Percentiles rank a stretch among this genome's conserved stretches.
Evolutionary conservation across 2,113 vertebrate genomes (phyloP).

Genomic region (Ailuropoda melanoleuca): DNA sequence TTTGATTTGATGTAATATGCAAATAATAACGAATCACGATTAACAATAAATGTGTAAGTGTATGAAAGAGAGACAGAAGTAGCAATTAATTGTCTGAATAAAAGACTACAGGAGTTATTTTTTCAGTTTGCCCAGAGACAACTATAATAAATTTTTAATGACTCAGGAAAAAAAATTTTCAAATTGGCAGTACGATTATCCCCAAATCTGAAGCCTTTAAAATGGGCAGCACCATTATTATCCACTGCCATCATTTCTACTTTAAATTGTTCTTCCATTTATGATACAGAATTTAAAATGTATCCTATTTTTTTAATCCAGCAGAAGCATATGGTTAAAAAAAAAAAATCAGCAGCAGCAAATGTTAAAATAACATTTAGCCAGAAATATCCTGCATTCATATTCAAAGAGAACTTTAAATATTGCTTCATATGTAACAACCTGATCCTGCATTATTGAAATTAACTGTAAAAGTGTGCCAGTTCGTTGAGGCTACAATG

Average conservation of each 20-base stretch:
- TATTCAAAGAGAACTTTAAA: constrained; percentile 80
- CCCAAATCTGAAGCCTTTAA: constrained; percentile 15
- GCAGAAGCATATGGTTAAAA: constrained; percentile 72
- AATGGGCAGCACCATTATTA: constrained; percentile 46
- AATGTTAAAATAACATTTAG: constrained; percentile 80
- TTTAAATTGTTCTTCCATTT: constrained; percentile 43
- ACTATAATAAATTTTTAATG: constrained; percentile 34
- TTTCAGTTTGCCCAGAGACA: neutral
- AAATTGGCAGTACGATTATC: neutral
- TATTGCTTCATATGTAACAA: constrained; percentile 77
- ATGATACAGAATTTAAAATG: constrained; percentile 60
- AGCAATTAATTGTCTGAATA: neutral
- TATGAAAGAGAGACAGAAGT: neutral
- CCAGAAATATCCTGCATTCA: constrained; percentile 81
- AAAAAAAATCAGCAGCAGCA: constrained; percentile 72
- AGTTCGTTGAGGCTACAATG: constrained; percentile 80
- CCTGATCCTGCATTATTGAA: constrained; percentile 82
- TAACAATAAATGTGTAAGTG: neutral
- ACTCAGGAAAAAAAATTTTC: neutral
- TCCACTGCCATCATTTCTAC: constrained; percentile 21
- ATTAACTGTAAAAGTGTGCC: constrained; percentile 82
- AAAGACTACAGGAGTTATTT: neutral
- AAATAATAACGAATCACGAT: neutral
- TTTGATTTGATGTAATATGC: neutral
- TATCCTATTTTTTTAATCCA: constrained; percentile 71